Evolutionary conservation across 2,113 vertebrate species (phyloP), one percentile per base, ranked within the genome.

Genomic region (Anhinga rufa): DNA sequence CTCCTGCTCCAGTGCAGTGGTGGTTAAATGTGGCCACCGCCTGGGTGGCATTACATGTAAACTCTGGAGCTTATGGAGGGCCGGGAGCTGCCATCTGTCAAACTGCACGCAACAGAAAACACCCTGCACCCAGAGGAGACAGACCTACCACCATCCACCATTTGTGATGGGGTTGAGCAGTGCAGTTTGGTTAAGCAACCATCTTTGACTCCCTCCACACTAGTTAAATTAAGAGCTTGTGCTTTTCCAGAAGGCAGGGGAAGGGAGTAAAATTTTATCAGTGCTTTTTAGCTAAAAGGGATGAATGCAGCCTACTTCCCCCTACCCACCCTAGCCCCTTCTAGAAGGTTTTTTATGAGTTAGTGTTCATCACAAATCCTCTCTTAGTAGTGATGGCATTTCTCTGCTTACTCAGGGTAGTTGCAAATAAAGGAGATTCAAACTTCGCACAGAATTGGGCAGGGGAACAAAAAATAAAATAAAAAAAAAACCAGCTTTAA

Each of bases 221-320:
- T 25, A 93, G 48, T 87, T 86, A 88, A 97, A 96, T 90, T 90
- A 96, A 90, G 88, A 97, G 77, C 96, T 98, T 98, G 98, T 98
- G 98, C 98, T 98, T 98, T 97, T 96, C 94, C 90, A 77, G 82
- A 88, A 96, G 95, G 88, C 77, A 78, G 80, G 95, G 91, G 54
- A 96, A 97, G 79, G 82, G 49, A 92, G 69, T 42, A 68, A 61
- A 82, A 90, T 66, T 89, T 65, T 77, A 16, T 10, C 69, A 96
- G 90, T 95, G 90, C 95, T 94, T 87, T 36, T 86, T 71, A 82
- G 64, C 78, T 83, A 70, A 81, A 96, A 88, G 22, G 80, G 58
- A 72, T 38, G 46, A 85, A 94, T 6, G 7, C 38, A 88, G 86
- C 82, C 55, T 81, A 38, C 79, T 87, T 69, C 31, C 13, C 49